Conservation (phyloP, 2,797 vertebrate genomes). For the Siniperca undulata region DNA sequence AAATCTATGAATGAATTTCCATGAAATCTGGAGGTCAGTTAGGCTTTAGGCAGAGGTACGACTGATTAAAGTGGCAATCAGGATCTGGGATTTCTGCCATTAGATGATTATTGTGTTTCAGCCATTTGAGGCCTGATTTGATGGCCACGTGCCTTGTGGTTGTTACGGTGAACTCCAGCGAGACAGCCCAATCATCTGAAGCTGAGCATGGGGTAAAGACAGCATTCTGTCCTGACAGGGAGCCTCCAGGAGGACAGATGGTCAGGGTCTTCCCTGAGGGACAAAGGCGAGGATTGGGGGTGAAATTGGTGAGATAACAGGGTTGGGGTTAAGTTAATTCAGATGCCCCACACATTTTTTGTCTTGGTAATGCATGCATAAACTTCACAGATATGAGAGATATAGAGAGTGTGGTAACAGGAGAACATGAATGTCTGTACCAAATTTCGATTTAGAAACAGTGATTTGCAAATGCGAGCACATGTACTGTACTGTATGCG, state of each 20-base stretch:
- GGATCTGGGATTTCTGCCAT: constrained; percentile 59
- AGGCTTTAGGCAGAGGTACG: constrained; percentile 12
- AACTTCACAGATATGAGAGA: constrained; percentile 7
- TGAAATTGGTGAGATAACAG: constrained; percentile 27
- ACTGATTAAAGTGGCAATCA: constrained; percentile 56
- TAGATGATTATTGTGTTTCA: constrained; percentile 57
- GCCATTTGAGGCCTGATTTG: constrained; percentile 48
- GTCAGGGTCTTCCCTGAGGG: constrained; percentile 48
- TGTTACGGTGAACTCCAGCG: constrained; percentile 15
- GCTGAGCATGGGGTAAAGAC: background rate
- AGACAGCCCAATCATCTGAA: constrained; percentile 11
- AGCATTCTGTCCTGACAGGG: constrained; percentile 16
- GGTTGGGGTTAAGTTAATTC: constrained; percentile 26
- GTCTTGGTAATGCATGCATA: background rate
- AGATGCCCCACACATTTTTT: background rate
- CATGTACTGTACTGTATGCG: background rate
- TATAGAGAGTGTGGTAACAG: constrained; percentile 10
- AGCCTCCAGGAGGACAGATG: constrained; percentile 64
- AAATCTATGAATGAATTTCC: constrained; percentile 34
- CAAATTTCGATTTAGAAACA: background rate
- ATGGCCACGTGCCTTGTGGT: constrained; percentile 22
- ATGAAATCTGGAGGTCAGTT: constrained; percentile 38
- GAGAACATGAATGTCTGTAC: too few species aligned
- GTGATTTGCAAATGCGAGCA: background rate
- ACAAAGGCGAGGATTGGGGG: constrained; percentile 1